Base-by-base conservation (phyloP, 2,113 vertebrate species). In the Genyomyrus donnyi region DNA sequence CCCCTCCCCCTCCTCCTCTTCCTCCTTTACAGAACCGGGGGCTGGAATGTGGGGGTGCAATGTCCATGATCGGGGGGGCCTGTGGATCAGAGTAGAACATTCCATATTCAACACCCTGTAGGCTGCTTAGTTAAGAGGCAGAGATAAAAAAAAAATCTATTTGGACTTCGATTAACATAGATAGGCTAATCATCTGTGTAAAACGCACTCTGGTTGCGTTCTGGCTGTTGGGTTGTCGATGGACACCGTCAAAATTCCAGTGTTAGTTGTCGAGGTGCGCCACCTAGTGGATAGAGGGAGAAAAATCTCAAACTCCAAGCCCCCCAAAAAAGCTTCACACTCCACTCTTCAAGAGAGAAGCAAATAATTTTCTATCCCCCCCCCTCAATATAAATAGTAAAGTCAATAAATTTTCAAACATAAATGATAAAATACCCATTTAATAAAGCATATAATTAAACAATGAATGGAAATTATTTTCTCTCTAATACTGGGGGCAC, bases 141-240 rank as follows among this genome's bases (percentile, higher is more conserved):
- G 15, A 88, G 5, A 56, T 56, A 49, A 7, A 56, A 21, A 56
- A 56, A 24, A 42, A 80, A 31, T 4, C 77, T 8, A 45, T 5
- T 7, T 46, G 77, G 45, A n/a, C 45, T 48, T 4, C 0, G 21
- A 9, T 10, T 48, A 3, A 48, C 39, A 2, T 13, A 21, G 17
- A 7, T 1, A 19, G 52, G 17, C 70, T 77, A 11, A 24, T 45
- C 35, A 19, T 1, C 21, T 84, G 0, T 21, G 56, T 46, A 53
- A 87, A 90, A 94, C 95, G 96, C 94, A 99, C 98, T 98, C 93
- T 0, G 98, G 97, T 70, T 95, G 95, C 77, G 97, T 96, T 91
- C 97, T 96, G 89, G 98, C 98, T 93, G 96, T 96, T 70, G 98
- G 98, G 92, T 99, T 99, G 94, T 99, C 98, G 91, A 99, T 99